Evolutionary conservation across 1,140 invertebrate species (phyloP).

Genomic region (Caenorhabditis inopinata): DNA sequence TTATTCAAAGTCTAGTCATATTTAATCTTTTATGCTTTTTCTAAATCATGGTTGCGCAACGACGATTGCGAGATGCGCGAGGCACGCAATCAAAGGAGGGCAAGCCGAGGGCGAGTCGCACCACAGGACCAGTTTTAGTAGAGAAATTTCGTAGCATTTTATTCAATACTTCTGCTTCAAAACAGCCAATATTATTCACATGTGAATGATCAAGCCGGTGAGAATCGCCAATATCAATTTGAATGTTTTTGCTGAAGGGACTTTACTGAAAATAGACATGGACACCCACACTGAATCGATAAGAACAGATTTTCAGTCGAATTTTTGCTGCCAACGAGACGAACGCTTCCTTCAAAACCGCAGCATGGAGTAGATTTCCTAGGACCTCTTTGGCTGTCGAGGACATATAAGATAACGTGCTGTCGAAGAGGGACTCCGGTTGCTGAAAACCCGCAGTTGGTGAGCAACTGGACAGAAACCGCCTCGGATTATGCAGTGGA

Average conservation of each 20-base stretch:
- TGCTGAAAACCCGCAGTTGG: conserved; percentile 39
- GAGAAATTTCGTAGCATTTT: conserved; percentile 12
- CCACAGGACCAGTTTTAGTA: conserved; percentile 22
- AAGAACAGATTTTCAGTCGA: conserved; percentile 3
- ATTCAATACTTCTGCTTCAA: conserved; percentile 3
- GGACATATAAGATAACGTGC: conserved; percentile 42
- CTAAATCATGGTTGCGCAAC: conserved; percentile 21
- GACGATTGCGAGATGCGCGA: background rate
- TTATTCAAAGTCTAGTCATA: background rate
- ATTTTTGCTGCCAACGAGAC: background rate
- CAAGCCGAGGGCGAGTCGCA: conserved; percentile 25
- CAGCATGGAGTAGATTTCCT: conserved; percentile 35
- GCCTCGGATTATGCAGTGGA: conserved; percentile 53
- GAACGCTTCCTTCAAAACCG: conserved; percentile 3
- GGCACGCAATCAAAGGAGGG: conserved; percentile 27
- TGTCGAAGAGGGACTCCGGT: conserved; percentile 36
- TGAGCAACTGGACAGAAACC: conserved; percentile 51
- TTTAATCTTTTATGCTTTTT: conserved; percentile 21
- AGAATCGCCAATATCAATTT: background rate
- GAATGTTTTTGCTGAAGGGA: background rate
- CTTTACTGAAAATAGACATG: too few species aligned
- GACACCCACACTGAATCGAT: too few species aligned
- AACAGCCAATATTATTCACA: conserved; percentile 24
- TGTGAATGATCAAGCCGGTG: conserved; percentile 19
- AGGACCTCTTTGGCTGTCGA: conserved; percentile 40